Evolutionary conservation across 2,113 vertebrate species (phyloP).

Genomic region (Herpailurus yagouaroundi): DNA sequence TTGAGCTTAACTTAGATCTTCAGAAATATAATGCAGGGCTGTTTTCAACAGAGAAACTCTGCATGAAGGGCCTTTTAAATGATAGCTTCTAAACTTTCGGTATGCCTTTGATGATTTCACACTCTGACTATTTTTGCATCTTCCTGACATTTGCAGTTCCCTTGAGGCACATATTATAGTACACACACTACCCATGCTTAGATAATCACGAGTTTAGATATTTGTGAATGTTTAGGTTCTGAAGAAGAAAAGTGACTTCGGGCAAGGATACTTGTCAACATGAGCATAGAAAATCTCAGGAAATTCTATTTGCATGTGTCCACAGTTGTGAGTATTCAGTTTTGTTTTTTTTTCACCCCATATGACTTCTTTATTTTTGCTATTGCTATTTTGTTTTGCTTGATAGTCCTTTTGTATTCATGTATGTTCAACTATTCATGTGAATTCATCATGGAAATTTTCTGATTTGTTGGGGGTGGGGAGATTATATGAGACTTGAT

Average conservation of each 20-base stretch:
- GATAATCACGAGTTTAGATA: slow-evolving; percentile 83
- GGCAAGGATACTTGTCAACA: slow-evolving; percentile 67
- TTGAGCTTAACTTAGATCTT: slow-evolving; percentile 84
- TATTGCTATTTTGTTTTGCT: neutral
- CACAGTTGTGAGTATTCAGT: neutral
- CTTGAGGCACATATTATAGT: slow-evolving; percentile 79
- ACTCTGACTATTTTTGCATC: slow-evolving; percentile 82
- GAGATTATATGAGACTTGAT: neutral
- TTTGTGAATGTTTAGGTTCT: slow-evolving; percentile 75
- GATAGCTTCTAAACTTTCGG: slow-evolving; percentile 82
- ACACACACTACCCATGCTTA: slow-evolving; percentile 75
- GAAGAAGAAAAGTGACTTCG: slow-evolving; percentile 53
- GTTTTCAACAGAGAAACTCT: slow-evolving; percentile 83
- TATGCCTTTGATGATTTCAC: slow-evolving; percentile 84
- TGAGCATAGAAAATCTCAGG: slow-evolving; percentile 14
- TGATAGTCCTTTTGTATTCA: neutral
- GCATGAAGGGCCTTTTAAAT: slow-evolving; percentile 81
- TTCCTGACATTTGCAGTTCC: slow-evolving; percentile 82
- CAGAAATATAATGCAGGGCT: slow-evolving; percentile 75
- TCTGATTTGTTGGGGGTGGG: neutral
- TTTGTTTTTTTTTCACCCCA: neutral
- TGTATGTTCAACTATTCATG: neutral
- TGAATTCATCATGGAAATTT: neutral
- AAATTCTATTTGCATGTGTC: neutral
- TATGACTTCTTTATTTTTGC: neutral